Percentiles rank a stretch among this genome's conserved stretches.
phyloP scores from a whole-genome alignment of 2,888 invertebrate species.

The Scotopteryx bipunctaria region DNA sequence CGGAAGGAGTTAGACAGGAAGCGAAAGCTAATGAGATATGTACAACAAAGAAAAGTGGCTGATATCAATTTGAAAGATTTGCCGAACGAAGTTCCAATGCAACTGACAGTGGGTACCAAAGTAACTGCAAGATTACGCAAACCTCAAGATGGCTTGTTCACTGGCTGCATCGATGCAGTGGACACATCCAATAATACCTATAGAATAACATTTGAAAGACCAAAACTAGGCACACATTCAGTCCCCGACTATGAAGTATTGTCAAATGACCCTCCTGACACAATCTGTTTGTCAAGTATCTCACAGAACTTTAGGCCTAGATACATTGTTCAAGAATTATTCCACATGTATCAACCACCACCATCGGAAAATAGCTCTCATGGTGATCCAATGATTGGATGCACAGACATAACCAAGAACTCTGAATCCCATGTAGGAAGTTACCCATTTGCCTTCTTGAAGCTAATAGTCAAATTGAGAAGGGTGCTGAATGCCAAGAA shows the following conservation, averaged over 20 bases:
- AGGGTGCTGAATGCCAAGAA: constrained; percentile 93
- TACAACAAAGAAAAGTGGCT: constrained; percentile 95
- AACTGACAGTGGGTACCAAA: constrained; percentile 97
- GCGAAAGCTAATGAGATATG: constrained; percentile 93
- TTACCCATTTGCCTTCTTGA: constrained; percentile 92
- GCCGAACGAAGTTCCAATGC: constrained; percentile 96
- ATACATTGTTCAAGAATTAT: constrained; percentile 83
- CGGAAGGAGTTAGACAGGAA: constrained; percentile 94
- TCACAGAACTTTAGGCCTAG: constrained; percentile 91
- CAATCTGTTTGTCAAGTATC: constrained; percentile 92
- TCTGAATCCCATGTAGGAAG: constrained; percentile 86
- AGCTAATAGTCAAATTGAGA: constrained; percentile 93
- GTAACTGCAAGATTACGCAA: constrained; percentile 94
- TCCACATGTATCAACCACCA: constrained; percentile 68
- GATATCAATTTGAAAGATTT: constrained; percentile 93
- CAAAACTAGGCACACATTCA: constrained; percentile 96
- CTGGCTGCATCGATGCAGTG: constrained; percentile 96
- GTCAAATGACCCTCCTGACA: constrained; percentile 96
- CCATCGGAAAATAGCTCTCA: constrained; percentile 67
- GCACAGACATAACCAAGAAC: constrained; percentile 66
- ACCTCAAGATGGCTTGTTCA: constrained; percentile 98
- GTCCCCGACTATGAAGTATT: constrained; percentile 98
- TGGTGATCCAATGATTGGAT: constrained; percentile 88
- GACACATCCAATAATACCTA: constrained; percentile 97
- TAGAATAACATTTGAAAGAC: constrained; percentile 96